Base-by-base conservation (phyloP, 2,888 invertebrate species). In the Thera britannica region DNA sequence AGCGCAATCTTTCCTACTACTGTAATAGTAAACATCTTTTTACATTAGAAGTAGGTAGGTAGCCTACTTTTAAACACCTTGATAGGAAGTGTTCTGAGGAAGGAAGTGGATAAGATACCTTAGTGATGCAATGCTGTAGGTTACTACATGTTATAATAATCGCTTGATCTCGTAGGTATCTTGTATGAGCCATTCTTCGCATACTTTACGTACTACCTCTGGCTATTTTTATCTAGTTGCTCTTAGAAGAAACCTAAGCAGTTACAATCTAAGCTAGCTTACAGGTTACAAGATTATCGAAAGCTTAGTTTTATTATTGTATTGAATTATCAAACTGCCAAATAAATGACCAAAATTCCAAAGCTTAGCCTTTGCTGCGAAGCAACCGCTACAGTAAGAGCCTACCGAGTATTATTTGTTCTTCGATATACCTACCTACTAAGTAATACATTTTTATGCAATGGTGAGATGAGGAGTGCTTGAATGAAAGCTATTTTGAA, bases 401-500 rank as follows among this genome's bases (percentile, higher is more conserved):
- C n/a, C n/a, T 38, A 38, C 3, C 6, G 3, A 38, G 38, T 38
- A 5, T 12, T 5, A n/a, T n/a, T 2, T 49, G n/a, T 49, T 12
- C 49, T 3, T 23, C 12, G 51, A 12, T 12, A 12, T 51, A 51
- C 23, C 23, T 51, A 38, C 4, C 4, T 38, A 23, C 6, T n/a
- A n/a, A n/a, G n/a, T n/a, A n/a, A n/a, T n/a, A n/a, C n/a, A n/a
- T n/a, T n/a, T n/a, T 23, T 12, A 5, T 5, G 51, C 51, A 51
- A 51, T 36, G 11, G 36, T 5, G n/a, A n/a, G 0, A 4, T 3
- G 23, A 23, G 23, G 23, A 55, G 55, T 44, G 38, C 41, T 41
- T 58, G 46, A 46, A 34, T 36, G 0, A 54, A 46, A 12, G 49
- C 7, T 60, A 9, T n/a, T 35, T 58, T 48, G 1, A 35, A 92